A percentile compares a stretch with the other conserved stretches of the same genome.
Evolutionary conservation across 2,797 vertebrate species (phyloP).

Genomic region (Schizothorax lantsangensis): DNA sequence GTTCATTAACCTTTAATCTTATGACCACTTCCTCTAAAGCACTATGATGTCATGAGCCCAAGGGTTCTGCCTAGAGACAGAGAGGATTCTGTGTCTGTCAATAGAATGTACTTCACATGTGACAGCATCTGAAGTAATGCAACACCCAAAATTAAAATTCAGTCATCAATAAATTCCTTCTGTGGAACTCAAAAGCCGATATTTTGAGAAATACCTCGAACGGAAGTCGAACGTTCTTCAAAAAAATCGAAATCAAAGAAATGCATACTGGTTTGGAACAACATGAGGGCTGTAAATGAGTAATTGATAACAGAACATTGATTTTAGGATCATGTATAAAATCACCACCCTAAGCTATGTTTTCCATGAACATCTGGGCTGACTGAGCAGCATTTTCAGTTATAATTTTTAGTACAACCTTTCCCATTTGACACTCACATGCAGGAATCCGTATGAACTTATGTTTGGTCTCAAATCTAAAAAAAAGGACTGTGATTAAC

Average conservation of each 20-base stretch:
- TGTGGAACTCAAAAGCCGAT: background rate
- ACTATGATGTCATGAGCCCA: conserved; percentile 28
- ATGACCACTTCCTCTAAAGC: conserved; percentile 29
- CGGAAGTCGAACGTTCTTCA: background rate
- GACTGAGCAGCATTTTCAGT: background rate
- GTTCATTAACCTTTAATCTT: conserved; percentile 27
- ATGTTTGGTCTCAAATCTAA: background rate
- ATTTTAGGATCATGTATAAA: too few species aligned
- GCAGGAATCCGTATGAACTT: background rate
- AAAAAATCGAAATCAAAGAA: background rate
- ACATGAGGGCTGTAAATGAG: too few species aligned
- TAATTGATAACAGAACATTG: background rate
- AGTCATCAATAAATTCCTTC: background rate
- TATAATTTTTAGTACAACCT: background rate
- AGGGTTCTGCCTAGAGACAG: conserved; percentile 16
- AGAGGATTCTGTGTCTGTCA: background rate
- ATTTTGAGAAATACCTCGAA: background rate
- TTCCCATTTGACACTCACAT: background rate
- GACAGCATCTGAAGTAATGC: background rate
- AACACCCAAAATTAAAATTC: background rate
- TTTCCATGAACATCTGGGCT: background rate
- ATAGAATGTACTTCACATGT: background rate
- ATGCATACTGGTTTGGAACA: background rate
- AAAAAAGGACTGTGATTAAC: background rate
- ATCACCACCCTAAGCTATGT: background rate